Evolutionary conservation across 2,797 vertebrate genomes (phyloP), one percentile per base, ranked within the genome.

Genomic region (Pangasius sanitwongsei): DNA sequence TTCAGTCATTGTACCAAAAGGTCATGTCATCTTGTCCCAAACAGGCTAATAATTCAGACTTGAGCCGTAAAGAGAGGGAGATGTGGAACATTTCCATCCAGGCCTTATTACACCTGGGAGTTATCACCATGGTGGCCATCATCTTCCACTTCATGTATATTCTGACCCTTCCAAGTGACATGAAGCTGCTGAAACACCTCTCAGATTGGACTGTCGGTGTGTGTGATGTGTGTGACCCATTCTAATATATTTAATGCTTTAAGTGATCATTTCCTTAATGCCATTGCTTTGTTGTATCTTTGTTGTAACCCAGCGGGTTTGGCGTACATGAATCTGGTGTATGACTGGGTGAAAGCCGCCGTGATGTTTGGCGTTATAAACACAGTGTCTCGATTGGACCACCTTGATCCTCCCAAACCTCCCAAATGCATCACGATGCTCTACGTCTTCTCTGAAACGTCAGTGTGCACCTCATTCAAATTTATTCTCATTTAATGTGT

Each of bases 361-460:
- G 97, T 99, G 91, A 98, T 99, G 96, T 99, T 99, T 12, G 98
- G 99, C 0, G 95, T 99, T 70, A 97, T 96, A 94, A 98, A 97
- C 95, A 99, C 97, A 0, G 96, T 99, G 0, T 95, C 98, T 18
- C 97, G 96, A 82, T 94, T 99, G 86, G 99, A 99, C 93, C 97
- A 99, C 85, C 91, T 99, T 84, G 98, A 99, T 80, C 98, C 98
- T 0, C 98, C 99, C 0, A 97, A 96, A 91, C 97, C 97, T 0
- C 99, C 99, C 0, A 99, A 99, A 92, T 99, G 99, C 93, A 99
- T 99, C 96, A 99, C 99, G 0, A 95, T 97, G 91, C 98, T 99
- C 92, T 99, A 99, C 0, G 93, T 99, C 93, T 99, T 99, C 0
- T 94, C 97, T 0, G 99, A 99, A 95, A 98, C 97, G 98, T 99